These are phyloP conservation scores for Melanotaenia maccullochi DNA, from an alignment of 2,797 vertebrate genomes.

Conservation along the genomic window DNA sequence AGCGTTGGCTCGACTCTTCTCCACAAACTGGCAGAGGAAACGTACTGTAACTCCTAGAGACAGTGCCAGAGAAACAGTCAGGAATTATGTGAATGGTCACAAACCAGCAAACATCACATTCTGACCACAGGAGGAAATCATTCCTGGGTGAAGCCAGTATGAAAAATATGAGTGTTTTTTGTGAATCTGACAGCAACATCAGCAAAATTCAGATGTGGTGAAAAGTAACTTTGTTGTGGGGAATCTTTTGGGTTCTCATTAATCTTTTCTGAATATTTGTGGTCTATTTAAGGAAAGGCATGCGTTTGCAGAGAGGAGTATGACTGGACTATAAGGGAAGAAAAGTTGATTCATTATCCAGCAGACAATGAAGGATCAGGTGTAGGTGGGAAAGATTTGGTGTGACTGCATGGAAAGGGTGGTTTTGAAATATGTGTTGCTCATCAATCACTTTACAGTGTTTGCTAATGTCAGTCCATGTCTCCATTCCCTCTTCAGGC, in stretches of 20 bases:
- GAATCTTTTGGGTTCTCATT: conserved; percentile 22
- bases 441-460: conserved; percentile 37
- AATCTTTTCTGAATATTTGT: conserved; percentile 53
- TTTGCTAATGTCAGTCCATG: not conserved
- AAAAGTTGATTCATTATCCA: conserved; percentile 36
- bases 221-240: conserved; percentile 48
- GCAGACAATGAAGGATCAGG: conserved; percentile 35
- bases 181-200: conserved; percentile 37
- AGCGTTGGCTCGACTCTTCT: conserved; percentile 35
- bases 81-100: conserved; percentile 24
- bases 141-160: conserved; percentile 16
- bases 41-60: conserved; percentile 6
- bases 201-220: conserved; percentile 41
- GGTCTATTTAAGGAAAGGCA: conserved; percentile 73
- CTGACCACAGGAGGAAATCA: conserved; percentile 12
- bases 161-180: conserved; percentile 21
- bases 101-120: not conserved
- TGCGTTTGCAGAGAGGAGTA: conserved; percentile 39
- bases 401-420: conserved; percentile 5
- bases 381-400: conserved; percentile 17
- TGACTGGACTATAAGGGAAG: conserved; percentile 20
- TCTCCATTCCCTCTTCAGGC: conserved; percentile 10
- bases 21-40: conserved; percentile 38
- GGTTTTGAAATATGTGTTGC: conserved; percentile 28
- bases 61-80: conserved; percentile 26